Conservation (phyloP, 2,888 invertebrate species). For the Dastarcus helophoroides region DNA sequence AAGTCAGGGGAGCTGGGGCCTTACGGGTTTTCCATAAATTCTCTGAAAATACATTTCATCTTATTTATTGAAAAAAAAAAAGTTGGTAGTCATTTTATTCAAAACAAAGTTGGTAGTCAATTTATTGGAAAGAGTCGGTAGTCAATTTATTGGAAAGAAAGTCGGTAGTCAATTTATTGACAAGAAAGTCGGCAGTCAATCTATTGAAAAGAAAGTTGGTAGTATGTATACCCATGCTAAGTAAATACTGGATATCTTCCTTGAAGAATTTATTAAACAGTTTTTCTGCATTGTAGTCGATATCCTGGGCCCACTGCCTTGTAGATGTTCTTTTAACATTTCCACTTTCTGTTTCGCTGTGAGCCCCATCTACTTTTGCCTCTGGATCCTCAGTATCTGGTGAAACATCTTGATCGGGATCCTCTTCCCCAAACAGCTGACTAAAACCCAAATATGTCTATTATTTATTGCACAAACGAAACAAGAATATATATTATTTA, state of each 20-base stretch:
- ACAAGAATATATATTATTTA: no score
- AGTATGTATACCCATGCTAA: slow-evolving; percentile 64
- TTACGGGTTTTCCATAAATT: slow-evolving; percentile 89
- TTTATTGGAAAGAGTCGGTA: no score
- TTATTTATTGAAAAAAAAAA: no score
- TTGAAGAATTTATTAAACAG: slow-evolving; percentile 87
- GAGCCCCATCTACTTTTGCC: slow-evolving; percentile 50
- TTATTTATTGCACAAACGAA: no score
- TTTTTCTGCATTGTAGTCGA: slow-evolving; percentile 70
- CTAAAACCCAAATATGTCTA: no score
- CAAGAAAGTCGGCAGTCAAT: no score
- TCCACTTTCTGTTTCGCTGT: slow-evolving; percentile 40
- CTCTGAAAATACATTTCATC: slow-evolving; percentile 29
- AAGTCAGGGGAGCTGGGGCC: slow-evolving; percentile 70
- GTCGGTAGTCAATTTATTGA: no score
- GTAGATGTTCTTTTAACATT: slow-evolving; percentile 58
- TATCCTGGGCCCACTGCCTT: slow-evolving; percentile 76
- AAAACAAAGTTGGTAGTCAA: no score
- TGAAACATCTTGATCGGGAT: slow-evolving; percentile 95
- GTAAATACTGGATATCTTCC: slow-evolving; percentile 88
- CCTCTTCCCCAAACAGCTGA: slow-evolving; percentile 94
- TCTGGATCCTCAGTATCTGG: slow-evolving; percentile 96
- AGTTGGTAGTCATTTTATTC: no score
- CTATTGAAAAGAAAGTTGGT: no score
- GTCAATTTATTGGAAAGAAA: no score